Base-by-base conservation (phyloP, 2,888 invertebrate species). In the Zele albiditarsus region DNA sequence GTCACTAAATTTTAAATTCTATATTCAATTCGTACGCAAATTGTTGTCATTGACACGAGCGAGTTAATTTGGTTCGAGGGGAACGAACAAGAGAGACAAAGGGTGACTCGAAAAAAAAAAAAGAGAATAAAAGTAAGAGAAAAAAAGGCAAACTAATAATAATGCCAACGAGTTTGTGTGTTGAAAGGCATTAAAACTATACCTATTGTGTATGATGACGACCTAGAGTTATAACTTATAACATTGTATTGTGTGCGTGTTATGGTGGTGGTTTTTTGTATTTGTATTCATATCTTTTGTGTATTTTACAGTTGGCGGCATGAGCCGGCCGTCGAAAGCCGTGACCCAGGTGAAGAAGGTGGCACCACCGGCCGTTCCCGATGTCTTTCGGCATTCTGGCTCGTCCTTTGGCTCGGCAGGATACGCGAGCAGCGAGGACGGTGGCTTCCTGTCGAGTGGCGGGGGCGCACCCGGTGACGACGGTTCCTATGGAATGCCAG, bases 261-360 rank as follows among this genome's bases (percentile, higher is more conserved):
- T 20, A 31, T 28, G n/a, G 23, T 72, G 12, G 33, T 63, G 14
- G 33, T 63, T 12, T 27, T 53, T 53, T 49, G 49, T 65, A 20
- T 49, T 46, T 31, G 73, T 42, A 49, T 49, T 33, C 53, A 66
- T 53, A 65, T n/a, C 38, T 25, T 75, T 75, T 72, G 63, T 74
- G 79, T 76, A 81, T 83, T 82, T 92, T 92, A 72, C 92, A 95
- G 95, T 95, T 92, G 96, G 95, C 92, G 96, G 96, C 89, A 95
- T 96, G 95, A 95, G 94, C 89, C 95, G 96, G 91, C 94, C 95
- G 86, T 93, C 93, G 87, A 94, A 94, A 91, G 92, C 93, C 90
- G 94, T 94, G 90, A 94, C 95, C 89, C 96, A 96, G 91, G 95
- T 95, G 87, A 97, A 97, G 91, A 96, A 96, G 91, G 96, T 97